Evolutionary conservation across 30 jellyfish, hydroid and myxozoan species (phyloP), one percentile per base, ranked within the genome.

Genomic region (Aurelia sp.): DNA sequence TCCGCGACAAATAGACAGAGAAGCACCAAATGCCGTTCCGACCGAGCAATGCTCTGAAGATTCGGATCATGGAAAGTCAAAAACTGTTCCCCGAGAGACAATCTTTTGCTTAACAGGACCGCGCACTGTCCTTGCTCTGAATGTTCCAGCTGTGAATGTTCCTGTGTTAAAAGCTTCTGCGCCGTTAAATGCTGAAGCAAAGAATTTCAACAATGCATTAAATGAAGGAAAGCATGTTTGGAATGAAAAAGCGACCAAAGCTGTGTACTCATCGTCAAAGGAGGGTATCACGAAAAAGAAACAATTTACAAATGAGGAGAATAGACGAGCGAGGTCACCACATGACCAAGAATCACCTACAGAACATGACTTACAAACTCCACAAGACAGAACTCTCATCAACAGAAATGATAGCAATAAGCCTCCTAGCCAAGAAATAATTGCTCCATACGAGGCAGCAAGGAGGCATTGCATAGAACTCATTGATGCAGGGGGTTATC

Each of bases 401-500:
- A 33, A 44, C 21, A 27, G 61, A 6, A 66, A 18, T 33, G 10
- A 16, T 17, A 27, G 9, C 37, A 13, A 44, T n/a, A 7, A 15
- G 74, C 8, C 31, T 53, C 8, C 31, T 53, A 4, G 62, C 40
- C 12, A 50, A 19, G 41, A 30, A 12, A 6, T 40, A 20, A 63
- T 64, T 16, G 48, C 12, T 31, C 57, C 76, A 59, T 57, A 63
- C 77, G 35, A 18, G 33, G 77, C 77, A 6, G 76, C 87, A 18
- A 58, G 77, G 62, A 64, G 37, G 57, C 76, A 33, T 13, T 76
- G 77, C 60, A 35, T 4, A 16, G 87, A 33, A 18, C 64, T 51
- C 63, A 18, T 76, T 35, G 87, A 76, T 35, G 23, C 87, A 35
- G 73, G 59, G 68, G 87, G 77, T 3, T 60, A 51, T 75, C 73